These are phyloP conservation scores for Eilema depressum DNA, from an alignment of 2,888 invertebrate genomes.

Conservation along the genomic window DNA sequence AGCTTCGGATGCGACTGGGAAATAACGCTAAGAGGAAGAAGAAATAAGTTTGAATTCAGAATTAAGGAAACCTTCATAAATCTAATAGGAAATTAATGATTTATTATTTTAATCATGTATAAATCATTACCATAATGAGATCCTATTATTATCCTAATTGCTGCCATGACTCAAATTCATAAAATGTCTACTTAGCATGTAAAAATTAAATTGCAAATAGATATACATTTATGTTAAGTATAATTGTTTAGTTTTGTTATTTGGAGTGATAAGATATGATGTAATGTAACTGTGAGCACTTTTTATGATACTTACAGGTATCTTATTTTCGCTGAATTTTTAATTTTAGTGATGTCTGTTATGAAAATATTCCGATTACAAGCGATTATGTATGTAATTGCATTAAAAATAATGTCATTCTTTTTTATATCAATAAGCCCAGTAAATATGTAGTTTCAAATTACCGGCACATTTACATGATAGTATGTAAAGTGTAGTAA, in stretches of 20 bases:
- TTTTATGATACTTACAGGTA: constrained; percentile 4
- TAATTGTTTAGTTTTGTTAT: neutral
- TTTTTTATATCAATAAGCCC: constrained; percentile 9
- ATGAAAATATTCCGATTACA: neutral
- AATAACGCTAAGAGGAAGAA: no score
- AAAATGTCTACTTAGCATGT: neutral
- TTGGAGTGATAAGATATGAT: neutral
- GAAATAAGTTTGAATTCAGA: no score
- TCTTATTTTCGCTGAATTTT: neutral
- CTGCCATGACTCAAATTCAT: neutral
- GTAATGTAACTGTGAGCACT: neutral
- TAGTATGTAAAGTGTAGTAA: neutral
- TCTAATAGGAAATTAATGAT: neutral
- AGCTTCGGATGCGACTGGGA: no score
- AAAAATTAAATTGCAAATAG: neutral
- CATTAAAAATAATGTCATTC: neutral
- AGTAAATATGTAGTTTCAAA: constrained; percentile 6
- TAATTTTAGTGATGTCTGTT: neutral
- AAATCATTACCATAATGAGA: neutral
- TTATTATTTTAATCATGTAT: neutral
- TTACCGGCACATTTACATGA: neutral
- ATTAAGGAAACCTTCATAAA: neutral
- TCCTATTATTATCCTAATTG: neutral
- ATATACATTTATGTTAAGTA: neutral
- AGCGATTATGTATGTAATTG: neutral